Evolutionary conservation across 2,113 vertebrate species (phyloP).

Genomic region (Micromys minutus): DNA sequence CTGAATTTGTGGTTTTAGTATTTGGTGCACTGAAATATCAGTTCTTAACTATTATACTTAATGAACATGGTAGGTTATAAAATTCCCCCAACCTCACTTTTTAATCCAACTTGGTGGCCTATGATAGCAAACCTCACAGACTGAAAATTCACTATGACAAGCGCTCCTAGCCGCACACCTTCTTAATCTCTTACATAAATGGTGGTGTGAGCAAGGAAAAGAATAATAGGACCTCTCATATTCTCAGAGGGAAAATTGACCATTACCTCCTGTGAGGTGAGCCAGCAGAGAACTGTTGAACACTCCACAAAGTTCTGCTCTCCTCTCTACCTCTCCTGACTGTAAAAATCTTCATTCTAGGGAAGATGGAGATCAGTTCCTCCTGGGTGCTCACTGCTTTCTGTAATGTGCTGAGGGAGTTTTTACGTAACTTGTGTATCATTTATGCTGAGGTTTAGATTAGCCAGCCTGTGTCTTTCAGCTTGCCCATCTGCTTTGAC

Average conservation of each 20-base stretch:
- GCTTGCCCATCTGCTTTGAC: neutral
- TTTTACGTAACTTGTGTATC: neutral
- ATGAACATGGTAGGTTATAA: conserved; percentile 61
- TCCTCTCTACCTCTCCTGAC: neutral
- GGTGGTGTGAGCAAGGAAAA: neutral
- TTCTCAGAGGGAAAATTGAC: neutral
- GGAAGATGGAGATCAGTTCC: neutral
- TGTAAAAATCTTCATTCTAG: conserved; percentile 36
- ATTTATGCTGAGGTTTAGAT: neutral
- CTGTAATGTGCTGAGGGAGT: neutral
- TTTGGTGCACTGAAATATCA: conserved; percentile 56
- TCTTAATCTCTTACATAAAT: neutral
- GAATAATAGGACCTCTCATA: neutral
- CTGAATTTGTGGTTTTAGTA: conserved; percentile 25
- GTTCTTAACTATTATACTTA: conserved; percentile 62
- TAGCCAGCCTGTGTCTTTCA: neutral
- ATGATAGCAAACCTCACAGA: conserved; percentile 53
- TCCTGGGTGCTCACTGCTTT: neutral
- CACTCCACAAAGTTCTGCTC: neutral
- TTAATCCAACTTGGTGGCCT: conserved; percentile 12
- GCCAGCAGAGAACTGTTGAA: neutral
- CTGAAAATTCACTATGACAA: conserved; percentile 27
- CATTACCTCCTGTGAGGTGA: neutral
- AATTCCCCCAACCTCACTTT: conserved; percentile 63
- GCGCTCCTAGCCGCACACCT: neutral